Evolutionary conservation across 1,140 invertebrate species (phyloP).

Genomic region (Berghia stephanieae): DNA sequence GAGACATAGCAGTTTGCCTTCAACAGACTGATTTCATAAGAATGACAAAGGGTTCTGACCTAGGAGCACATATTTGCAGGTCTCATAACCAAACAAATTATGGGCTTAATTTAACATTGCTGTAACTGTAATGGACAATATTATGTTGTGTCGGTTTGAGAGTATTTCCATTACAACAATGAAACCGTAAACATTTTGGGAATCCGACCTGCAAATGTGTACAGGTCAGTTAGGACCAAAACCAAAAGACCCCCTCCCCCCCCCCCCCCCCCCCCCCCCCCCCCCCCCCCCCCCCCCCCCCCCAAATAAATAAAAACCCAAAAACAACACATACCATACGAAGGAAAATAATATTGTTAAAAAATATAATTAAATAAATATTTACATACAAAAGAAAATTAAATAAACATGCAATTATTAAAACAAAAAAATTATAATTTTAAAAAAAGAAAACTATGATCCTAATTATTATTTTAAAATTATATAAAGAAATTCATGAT

Average conservation of each 20-base stretch:
- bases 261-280: background rate
- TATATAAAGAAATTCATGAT: background rate
- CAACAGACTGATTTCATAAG: too few species aligned
- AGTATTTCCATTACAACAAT: too few species aligned
- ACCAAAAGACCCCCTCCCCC: too few species aligned
- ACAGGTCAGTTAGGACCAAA: background rate
- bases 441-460: background rate
- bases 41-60: too few species aligned
- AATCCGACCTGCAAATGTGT: background rate
- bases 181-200: background rate
- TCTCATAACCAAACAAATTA: too few species aligned
- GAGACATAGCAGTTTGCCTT: too few species aligned
- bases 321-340: background rate
- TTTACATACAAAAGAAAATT: background rate
- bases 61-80: background rate
- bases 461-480: background rate
- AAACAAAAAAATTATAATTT: background rate
- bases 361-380: slow-evolving; percentile 8
- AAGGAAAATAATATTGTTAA: background rate
- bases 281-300: background rate
- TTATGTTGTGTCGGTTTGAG: too few species aligned
- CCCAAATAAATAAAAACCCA: background rate
- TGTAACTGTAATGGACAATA: too few species aligned
- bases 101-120: too few species aligned
- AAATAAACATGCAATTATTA: background rate